Conservation (phyloP, 2,888 invertebrate genomes). For the Ormia ochracea region DNA sequence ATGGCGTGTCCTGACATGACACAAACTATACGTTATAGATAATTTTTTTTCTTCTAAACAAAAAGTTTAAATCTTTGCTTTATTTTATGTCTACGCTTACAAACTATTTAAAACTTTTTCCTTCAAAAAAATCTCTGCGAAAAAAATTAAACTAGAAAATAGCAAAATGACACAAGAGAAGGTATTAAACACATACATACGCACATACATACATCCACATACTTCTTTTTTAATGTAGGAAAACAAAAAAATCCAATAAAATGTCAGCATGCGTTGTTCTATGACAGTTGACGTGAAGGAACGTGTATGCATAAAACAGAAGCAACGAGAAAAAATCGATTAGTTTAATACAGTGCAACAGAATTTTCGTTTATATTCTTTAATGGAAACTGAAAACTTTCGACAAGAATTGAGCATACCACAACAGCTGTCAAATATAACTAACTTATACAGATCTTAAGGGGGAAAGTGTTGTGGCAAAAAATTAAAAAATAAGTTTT, state of each 20-base stretch:
- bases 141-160: slow-evolving; percentile 1
- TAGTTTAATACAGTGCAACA: slow-evolving; percentile 14
- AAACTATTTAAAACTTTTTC: neutral
- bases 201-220: too few relatives aligned
- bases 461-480: too few relatives aligned
- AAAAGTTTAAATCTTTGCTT: neutral
- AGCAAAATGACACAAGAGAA: neutral
- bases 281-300: slow-evolving; percentile 17
- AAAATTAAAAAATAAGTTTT: too few relatives aligned
- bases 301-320: neutral
- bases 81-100: neutral
- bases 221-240: too few relatives aligned
- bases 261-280: slow-evolving; percentile 16
- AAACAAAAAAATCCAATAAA: slow-evolving; percentile 32
- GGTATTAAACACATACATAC: too few relatives aligned
- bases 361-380: neutral
- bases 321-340: slow-evolving; percentile 21
- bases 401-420: neutral
- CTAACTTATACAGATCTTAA: too few relatives aligned
- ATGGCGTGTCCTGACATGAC: too few relatives aligned
- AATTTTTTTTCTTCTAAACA: neutral
- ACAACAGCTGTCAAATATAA: too few relatives aligned
- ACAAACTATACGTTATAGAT: too few relatives aligned
- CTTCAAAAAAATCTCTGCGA: slow-evolving; percentile 7
- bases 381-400: neutral